These are phyloP conservation scores for Isaurus tuberculatus DNA, from an alignment of 92 coral and sea anemone species.

Conservation along the genomic window DNA sequence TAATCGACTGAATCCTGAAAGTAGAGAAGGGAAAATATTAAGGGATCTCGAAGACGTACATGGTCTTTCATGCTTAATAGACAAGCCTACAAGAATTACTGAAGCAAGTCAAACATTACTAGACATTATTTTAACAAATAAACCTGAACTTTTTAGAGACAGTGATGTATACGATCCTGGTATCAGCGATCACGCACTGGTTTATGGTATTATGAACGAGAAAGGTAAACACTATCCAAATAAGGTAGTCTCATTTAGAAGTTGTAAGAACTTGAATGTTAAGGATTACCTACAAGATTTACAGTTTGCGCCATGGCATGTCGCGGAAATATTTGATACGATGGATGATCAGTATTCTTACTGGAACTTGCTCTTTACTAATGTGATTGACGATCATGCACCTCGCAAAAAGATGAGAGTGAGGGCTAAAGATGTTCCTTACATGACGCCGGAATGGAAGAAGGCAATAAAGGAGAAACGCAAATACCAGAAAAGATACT, in stretches of 20 bases:
- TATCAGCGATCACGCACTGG: neutral
- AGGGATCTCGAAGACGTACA: no score
- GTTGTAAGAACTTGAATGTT: no score
- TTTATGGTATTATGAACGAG: neutral
- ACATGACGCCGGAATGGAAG: slow-evolving; percentile 31
- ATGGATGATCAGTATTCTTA: slow-evolving; percentile 36
- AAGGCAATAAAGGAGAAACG: slow-evolving; percentile 33
- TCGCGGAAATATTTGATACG: slow-evolving; percentile 12
- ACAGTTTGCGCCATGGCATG: slow-evolving; percentile 40
- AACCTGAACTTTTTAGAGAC: slow-evolving; percentile 21
- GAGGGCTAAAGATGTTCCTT: slow-evolving; percentile 21
- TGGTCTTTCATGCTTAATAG: slow-evolving; percentile 11
- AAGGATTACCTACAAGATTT: neutral
- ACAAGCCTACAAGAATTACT: neutral
- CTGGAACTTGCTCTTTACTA: slow-evolving; percentile 31
- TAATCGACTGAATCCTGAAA: neutral
- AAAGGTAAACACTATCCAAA: no score
- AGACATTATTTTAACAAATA: slow-evolving; percentile 32
- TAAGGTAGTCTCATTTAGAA: no score
- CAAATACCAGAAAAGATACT: neutral
- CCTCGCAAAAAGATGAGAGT: slow-evolving; percentile 45
- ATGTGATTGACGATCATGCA: slow-evolving; percentile 22
- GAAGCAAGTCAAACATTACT: neutral
- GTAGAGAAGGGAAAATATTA: neutral
- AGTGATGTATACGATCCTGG: neutral